These are phyloP conservation scores for Epicampocera succincta DNA, from an alignment of 2,888 invertebrate species.

Conservation along the genomic window DNA sequence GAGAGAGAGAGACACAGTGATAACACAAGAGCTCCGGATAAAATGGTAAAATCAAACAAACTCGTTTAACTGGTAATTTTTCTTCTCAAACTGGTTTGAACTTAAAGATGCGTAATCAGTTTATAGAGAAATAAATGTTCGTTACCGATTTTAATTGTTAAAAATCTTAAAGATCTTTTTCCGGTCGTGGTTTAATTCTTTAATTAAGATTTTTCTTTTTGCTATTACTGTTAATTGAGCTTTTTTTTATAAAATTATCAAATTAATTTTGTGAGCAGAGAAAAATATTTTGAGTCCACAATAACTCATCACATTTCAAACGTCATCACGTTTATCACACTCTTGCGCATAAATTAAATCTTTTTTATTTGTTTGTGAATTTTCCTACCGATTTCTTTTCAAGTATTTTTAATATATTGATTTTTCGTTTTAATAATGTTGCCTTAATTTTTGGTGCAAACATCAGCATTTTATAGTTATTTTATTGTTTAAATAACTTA, in stretches of 20 bases:
- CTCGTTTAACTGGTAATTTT: not conserved
- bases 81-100: conserved; percentile 5
- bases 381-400: conserved; percentile 6
- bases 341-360: conserved; percentile 20
- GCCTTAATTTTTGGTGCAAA: too few relatives aligned
- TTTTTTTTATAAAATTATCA: conserved; percentile 3
- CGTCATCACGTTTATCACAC: conserved; percentile 53
- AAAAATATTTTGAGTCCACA: too few relatives aligned
- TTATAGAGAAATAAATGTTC: conserved; percentile 1
- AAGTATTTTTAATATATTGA: not conserved
- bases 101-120: conserved; percentile 20
- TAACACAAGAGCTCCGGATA: too few relatives aligned
- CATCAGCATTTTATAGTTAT: too few relatives aligned
- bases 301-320: not conserved
- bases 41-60: too few relatives aligned
- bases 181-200: conserved; percentile 38
- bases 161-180: conserved; percentile 42
- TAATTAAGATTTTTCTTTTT: conserved; percentile 5
- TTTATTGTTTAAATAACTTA: too few relatives aligned
- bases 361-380: conserved; percentile 17
- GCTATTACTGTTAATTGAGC: conserved; percentile 13
- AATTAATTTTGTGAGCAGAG: too few relatives aligned
- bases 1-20: too few relatives aligned
- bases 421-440: too few relatives aligned
- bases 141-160: conserved; percentile 19